Conservation (phyloP, 53 echinoderm and acorn worm genomes). For the Paelopatides confundens region DNA sequence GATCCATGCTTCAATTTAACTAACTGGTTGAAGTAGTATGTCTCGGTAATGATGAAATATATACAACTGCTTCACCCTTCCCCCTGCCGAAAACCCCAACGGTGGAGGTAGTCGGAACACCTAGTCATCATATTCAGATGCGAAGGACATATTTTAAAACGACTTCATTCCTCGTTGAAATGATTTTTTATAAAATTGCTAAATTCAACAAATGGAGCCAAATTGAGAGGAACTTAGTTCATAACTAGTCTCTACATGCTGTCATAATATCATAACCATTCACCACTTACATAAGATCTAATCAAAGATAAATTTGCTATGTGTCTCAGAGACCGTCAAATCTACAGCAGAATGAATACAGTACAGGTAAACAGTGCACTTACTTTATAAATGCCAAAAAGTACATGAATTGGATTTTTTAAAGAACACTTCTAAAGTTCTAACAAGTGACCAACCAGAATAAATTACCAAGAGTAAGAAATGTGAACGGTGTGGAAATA, state of each 20-base stretch:
- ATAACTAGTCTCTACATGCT: constrained; percentile 69
- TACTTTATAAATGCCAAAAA: not conserved
- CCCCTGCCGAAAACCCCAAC: no score
- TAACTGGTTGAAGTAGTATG: no score
- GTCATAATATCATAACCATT: constrained; percentile 63
- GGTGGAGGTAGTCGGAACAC: not conserved
- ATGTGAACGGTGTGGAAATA: not conserved
- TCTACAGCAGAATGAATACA: constrained; percentile 21
- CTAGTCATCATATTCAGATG: not conserved
- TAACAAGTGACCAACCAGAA: not conserved
- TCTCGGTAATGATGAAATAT: no score
- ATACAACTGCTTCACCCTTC: no score
- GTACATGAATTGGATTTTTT: not conserved
- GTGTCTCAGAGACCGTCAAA: not conserved
- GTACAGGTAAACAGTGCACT: constrained; percentile 17
- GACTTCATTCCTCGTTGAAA: constrained; percentile 26
- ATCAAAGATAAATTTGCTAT: constrained; percentile 63
- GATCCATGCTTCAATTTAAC: no score
- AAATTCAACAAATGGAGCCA: constrained; percentile 69
- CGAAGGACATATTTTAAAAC: constrained; percentile 12
- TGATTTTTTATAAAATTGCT: not conserved
- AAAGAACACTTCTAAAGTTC: not conserved
- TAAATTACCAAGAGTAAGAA: not conserved
- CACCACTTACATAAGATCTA: constrained; percentile 57
- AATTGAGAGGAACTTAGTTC: constrained; percentile 37